Evolutionary conservation across 2,888 invertebrate species (phyloP), one percentile per base, ranked within the genome.

Genomic region (Catocala fraxini): DNA sequence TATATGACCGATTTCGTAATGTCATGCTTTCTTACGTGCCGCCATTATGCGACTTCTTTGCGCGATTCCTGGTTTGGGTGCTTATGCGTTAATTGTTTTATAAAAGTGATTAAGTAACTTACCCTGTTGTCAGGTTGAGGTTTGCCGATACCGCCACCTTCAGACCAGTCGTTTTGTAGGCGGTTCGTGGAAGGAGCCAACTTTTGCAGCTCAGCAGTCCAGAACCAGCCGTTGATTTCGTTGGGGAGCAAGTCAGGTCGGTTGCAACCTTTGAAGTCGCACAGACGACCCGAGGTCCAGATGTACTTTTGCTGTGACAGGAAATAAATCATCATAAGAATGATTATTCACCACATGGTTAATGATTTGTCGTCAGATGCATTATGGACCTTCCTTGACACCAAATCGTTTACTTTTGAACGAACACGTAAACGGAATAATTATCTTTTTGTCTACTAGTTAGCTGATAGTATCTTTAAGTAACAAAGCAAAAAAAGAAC

Each of bases 191-290:
- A 97, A 52, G 98, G 97, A 0, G 98, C 97, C 79, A 98, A 91
- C 89, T 98, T 98, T 90, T 97, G 97, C 57, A 97, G 95, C 79
- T 96, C 97, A 43, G 97, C 97, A 25, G 98, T 98, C 98, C 98
- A 98, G 95, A 98, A 98, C 98, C 98, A 98, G 45, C 98, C 98
- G 84, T 98, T 97, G 70, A 98, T 89, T 59, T 96, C 95, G 69
- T 96, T 95, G 42, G 98, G 98, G 77, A 97, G 96, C 75, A 98
- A 94, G 87, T 98, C 98, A 39, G 97, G 95, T 59, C 98, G 96
- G 82, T 97, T 97, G 86, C 98, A 98, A 65, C 98, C 98, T 88
- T 97, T 97, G 95, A 98, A 98, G 91, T 98, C 98, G 84, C 98
- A 98, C 54, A 97, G 94, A 70, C 98, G 97, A 62, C 98, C 98